phyloP scores from a whole-genome alignment of 2,888 invertebrate species.

The Acanthoscelides obtectus region DNA sequence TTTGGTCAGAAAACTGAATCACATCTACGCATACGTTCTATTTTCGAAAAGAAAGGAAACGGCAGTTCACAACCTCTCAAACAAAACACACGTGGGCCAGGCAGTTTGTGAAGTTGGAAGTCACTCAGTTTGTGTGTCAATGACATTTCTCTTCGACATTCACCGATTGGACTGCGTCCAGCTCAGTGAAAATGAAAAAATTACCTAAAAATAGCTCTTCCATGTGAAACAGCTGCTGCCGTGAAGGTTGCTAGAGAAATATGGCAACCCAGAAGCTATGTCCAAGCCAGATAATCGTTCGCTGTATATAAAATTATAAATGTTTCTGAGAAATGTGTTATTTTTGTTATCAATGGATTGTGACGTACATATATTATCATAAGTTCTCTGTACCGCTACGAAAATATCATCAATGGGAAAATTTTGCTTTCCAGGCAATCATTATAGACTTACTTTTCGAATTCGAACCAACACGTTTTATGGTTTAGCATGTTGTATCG shows the following conservation, averaged over 20 bases:
- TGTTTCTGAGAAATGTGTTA: not conserved
- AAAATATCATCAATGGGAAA: no score
- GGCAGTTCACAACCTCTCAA: not conserved
- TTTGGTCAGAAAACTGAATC: not conserved
- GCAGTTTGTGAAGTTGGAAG: not conserved
- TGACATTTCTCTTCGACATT: not conserved
- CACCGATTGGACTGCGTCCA: not conserved
- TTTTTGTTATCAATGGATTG: not conserved
- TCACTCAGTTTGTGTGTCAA: not conserved
- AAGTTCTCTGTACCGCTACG: not conserved
- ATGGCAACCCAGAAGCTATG: not conserved
- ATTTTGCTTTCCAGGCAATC: no score
- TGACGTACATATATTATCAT: not conserved
- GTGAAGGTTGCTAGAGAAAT: not conserved
- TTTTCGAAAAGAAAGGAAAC: not conserved
- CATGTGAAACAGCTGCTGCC: not conserved
- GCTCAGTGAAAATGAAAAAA: not conserved
- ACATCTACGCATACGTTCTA: not conserved
- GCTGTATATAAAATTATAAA: not conserved
- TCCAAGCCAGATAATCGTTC: not conserved
- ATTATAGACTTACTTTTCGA: no score
- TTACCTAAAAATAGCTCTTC: not conserved
- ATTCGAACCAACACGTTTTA: no score
- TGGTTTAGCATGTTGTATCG: no score
- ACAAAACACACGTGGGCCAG: not conserved